Conservation (phyloP, 1,140 invertebrate species). For the Drosophila pandora region DNA sequence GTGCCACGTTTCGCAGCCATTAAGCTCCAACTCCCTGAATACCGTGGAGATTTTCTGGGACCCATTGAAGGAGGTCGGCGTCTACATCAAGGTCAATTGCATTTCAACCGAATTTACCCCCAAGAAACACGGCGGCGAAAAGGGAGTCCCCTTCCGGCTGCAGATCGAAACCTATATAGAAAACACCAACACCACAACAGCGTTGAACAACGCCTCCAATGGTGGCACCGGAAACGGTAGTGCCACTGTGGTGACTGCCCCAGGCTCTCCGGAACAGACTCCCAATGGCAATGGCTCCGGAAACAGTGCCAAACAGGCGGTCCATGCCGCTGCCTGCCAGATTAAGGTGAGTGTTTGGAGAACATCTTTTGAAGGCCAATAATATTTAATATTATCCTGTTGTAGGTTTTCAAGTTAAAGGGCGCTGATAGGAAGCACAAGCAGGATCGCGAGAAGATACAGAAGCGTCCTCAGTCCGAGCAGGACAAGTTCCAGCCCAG, state of each 20-base stretch:
- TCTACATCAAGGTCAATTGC: conserved; percentile 97
- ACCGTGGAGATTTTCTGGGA: conserved; percentile 96
- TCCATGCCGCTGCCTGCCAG: conserved; percentile 97
- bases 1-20: conserved; percentile 91
- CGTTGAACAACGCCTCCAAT: conserved; percentile 19
- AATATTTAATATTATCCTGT: not conserved
- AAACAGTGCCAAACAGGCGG: conserved; percentile 84
- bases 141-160: conserved; percentile 97
- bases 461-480: conserved; percentile 92
- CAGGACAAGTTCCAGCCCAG: conserved; percentile 98
- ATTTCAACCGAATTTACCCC: conserved; percentile 99
- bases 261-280: conserved; percentile 35
- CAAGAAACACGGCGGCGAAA: conserved; percentile 99
- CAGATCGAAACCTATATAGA: conserved; percentile 94
- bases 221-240: conserved; percentile 11
- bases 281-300: conserved; percentile 28
- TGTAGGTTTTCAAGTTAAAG: conserved; percentile 92
- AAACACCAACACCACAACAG: conserved; percentile 72
- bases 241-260: conserved; percentile 14
- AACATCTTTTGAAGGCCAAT: not conserved
- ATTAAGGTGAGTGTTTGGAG: conserved; percentile 89
- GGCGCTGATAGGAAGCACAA: conserved; percentile 99
- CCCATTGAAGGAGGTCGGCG: conserved; percentile 97
- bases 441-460: conserved; percentile 97
- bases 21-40: conserved; percentile 88